Evolutionary conservation across 2,797 vertebrate genomes (phyloP), one percentile per base, ranked within the genome.

Genomic region (Merluccius polli): DNA sequence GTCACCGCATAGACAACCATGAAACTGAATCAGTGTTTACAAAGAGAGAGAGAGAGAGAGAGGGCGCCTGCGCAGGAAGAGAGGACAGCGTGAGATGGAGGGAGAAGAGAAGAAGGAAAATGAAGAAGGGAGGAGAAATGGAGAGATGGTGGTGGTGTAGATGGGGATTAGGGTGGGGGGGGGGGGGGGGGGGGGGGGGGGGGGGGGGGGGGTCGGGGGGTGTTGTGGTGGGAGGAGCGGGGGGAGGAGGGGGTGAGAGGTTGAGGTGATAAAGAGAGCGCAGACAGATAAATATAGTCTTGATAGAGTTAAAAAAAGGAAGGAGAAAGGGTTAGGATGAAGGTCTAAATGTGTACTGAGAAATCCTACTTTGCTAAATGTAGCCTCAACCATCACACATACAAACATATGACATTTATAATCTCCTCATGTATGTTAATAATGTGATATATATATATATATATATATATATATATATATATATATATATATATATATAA

Each of bases 101-200:
- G 48, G 70, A 63, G 44, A 68, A 59, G 70, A 29, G 29, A 30
- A 83, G 52, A 71, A 73, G 24, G 73, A 44, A 44, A 65, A 30
- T 32, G 71, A 59, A 48, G 65, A 70, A 76, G 73, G 59, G 73
- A 38, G 33, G 27, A n/a, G 11, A 52, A 16, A 12, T 36, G 31
- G 13, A 71, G 76, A 63, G 76, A 52, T n/a, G n/a, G n/a, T n/a
- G n/a, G n/a, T n/a, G n/a, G n/a, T n/a, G 24, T 59, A 75, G 67
- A 33, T 52, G 75, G 38, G 78, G 73, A 77, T 38, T 68, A 38
- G 41, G 75, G 76, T 73, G 75, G 73, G 30, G 63, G 21, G 30
- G 74, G 71, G 74, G 81, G 80, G 72, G 73, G 68, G 41, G 79
- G 73, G 79, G 82, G 79, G 81, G 85, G 82, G 79, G 81, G 85